phyloP scores from a whole-genome alignment of 2,113 vertebrate species.

The Lampris incognitus region DNA sequence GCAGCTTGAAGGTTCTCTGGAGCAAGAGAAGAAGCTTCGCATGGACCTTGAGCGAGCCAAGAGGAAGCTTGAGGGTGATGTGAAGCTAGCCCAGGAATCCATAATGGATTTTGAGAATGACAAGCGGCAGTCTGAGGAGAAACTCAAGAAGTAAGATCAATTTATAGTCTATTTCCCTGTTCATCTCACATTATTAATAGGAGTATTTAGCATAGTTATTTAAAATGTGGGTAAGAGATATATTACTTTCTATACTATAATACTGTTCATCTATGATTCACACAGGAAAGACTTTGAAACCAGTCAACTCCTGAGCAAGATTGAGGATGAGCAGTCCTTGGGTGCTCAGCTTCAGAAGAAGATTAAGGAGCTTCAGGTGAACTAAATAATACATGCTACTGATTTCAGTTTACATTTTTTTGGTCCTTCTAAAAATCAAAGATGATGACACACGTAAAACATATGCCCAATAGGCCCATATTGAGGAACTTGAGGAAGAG shows the following conservation, averaged over 20 bases:
- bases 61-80: conserved; percentile 76
- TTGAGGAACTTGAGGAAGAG: conserved; percentile 81
- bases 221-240: no score
- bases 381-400: neutral
- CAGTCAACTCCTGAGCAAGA: conserved; percentile 68
- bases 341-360: conserved; percentile 73
- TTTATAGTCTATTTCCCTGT: neutral
- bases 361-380: conserved; percentile 73
- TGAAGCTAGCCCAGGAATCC: conserved; percentile 76
- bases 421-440: neutral
- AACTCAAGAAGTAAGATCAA: conserved; percentile 61
- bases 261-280: neutral
- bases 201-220: no score
- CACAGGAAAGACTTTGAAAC: conserved; percentile 72
- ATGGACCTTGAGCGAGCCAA: conserved; percentile 86
- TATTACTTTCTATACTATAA: neutral
- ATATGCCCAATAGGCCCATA: conserved; percentile 69
- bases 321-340: conserved; percentile 73
- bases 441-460: neutral
- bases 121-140: conserved; percentile 71
- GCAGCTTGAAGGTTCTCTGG: conserved; percentile 86
- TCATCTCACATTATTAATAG: no score
- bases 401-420: no score
- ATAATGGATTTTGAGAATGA: conserved; percentile 78
- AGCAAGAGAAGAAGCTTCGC: conserved; percentile 88